A percentile compares a stretch with the other conserved stretches of the same genome.
These are phyloP conservation scores for Callionymus lyra DNA, from an alignment of 2,113 vertebrate genomes.

Conservation along the genomic window DNA sequence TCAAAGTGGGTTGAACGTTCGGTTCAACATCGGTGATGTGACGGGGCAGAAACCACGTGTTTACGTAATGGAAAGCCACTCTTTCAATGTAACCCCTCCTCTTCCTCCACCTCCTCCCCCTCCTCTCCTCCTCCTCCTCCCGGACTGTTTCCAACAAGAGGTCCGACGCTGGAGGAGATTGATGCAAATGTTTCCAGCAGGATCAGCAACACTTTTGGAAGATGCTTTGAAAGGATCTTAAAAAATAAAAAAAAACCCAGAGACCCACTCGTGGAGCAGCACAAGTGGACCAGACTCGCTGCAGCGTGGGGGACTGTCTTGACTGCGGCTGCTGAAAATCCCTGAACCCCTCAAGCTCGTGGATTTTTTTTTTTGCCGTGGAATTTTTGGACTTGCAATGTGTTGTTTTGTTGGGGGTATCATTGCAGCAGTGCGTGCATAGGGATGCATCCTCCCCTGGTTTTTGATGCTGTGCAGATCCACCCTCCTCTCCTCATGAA, in stretches of 20 bases:
- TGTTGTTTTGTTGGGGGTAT: slow-evolving; percentile 65
- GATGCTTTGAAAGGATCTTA: slow-evolving; percentile 48
- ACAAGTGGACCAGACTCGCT: background rate
- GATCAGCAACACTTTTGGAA: slow-evolving; percentile 50
- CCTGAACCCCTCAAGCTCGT: slow-evolving; percentile 48
- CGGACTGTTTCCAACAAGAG: slow-evolving; percentile 66
- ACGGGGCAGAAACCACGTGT: slow-evolving; percentile 83
- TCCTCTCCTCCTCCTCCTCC: slow-evolving; percentile 78
- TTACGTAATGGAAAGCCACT: slow-evolving; percentile 82
- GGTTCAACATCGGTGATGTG: slow-evolving; percentile 65
- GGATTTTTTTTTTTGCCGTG: slow-evolving; percentile 58
- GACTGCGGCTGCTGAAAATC: slow-evolving; percentile 43
- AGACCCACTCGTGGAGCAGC: background rate
- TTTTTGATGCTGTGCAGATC: slow-evolving; percentile 89
- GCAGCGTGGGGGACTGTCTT: background rate
- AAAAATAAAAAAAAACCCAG: slow-evolving; percentile 25
- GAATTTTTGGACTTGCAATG: slow-evolving; percentile 66
- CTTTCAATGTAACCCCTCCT: slow-evolving; percentile 80
- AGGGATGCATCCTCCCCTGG: slow-evolving; percentile 88
- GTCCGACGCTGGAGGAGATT: slow-evolving; percentile 69
- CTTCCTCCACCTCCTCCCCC: slow-evolving; percentile 68
- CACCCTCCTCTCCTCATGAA: slow-evolving; percentile 84
- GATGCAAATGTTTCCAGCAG: slow-evolving; percentile 49
- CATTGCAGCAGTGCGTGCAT: slow-evolving; percentile 86
- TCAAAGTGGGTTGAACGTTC: background rate